phyloP scores from a whole-genome alignment of 2,113 vertebrate species.

The Tricholaema leucomelas region DNA sequence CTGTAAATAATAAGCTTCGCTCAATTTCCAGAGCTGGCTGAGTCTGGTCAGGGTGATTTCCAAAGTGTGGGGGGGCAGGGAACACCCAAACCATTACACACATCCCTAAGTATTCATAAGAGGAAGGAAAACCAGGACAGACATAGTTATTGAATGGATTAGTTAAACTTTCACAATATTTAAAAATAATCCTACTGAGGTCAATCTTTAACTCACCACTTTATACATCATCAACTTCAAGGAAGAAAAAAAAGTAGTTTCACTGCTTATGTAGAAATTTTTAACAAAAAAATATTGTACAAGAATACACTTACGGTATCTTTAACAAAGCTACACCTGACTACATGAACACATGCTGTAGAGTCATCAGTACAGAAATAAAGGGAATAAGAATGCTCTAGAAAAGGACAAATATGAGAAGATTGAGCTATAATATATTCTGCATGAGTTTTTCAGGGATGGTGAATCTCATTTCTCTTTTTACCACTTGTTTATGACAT shows the following conservation, averaged over 20 bases:
- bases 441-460: neutral
- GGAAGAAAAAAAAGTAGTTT: neutral
- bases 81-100: too few relatives aligned
- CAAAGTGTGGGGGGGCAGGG: too few relatives aligned
- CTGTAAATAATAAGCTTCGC: too few relatives aligned
- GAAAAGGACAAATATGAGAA: neutral
- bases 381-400: neutral
- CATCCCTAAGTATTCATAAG: neutral
- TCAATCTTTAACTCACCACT: neutral
- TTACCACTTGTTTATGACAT: neutral
- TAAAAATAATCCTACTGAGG: neutral
- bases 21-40: too few relatives aligned
- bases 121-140: neutral
- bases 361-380: neutral
- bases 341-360: neutral
- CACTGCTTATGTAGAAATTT: neutral
- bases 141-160: neutral
- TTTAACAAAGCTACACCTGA: neutral
- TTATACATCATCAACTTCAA: neutral
- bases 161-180: conserved; percentile 6
- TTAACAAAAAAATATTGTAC: neutral
- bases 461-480: neutral
- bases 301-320: neutral
- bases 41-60: too few relatives aligned
- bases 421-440: neutral